phyloP scores from a whole-genome alignment of 2,113 vertebrate genomes.

The Poecilia latipinna region DNA sequence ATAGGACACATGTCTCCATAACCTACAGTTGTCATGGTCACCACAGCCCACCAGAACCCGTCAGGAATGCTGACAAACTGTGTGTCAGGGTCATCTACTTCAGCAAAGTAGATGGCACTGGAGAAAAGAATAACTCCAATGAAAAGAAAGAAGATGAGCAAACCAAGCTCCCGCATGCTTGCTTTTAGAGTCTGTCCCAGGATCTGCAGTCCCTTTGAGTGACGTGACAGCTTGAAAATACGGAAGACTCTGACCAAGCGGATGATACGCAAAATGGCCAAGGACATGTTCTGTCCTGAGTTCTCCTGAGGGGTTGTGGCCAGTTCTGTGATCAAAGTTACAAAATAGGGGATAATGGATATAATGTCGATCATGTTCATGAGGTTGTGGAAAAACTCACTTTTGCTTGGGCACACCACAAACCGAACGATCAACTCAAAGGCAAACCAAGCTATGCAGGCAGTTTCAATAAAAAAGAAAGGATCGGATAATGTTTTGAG shows the following conservation, averaged over 20 bases:
- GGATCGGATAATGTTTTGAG: conserved; percentile 88
- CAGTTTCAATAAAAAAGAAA: conserved; percentile 94
- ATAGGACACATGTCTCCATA: conserved; percentile 98
- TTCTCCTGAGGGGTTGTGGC: conserved; percentile 84
- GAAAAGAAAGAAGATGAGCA: conserved; percentile 98
- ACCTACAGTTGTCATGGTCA: conserved; percentile 98
- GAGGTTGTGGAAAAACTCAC: conserved; percentile 92
- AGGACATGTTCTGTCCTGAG: conserved; percentile 92
- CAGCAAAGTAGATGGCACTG: conserved; percentile 95
- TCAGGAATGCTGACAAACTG: conserved; percentile 98
- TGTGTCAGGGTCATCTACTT: conserved; percentile 93
- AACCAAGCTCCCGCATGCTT: conserved; percentile 89
- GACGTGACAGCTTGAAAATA: conserved; percentile 95
- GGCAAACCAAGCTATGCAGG: conserved; percentile 95
- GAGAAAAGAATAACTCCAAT: conserved; percentile 98
- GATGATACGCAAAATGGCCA: conserved; percentile 94
- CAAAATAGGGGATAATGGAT: conserved; percentile 96
- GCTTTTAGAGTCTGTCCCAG: conserved; percentile 92
- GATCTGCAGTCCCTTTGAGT: conserved; percentile 93
- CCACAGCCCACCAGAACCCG: conserved; percentile 99
- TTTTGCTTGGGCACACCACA: conserved; percentile 92
- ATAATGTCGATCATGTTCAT: conserved; percentile 98
- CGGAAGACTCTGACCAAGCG: conserved; percentile 96
- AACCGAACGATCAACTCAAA: conserved; percentile 91
- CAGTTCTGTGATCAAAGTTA: conserved; percentile 89